Evolutionary conservation across 2,797 vertebrate genomes (phyloP), one percentile per base, ranked within the genome.

Genomic region (Anas bahamensis): DNA sequence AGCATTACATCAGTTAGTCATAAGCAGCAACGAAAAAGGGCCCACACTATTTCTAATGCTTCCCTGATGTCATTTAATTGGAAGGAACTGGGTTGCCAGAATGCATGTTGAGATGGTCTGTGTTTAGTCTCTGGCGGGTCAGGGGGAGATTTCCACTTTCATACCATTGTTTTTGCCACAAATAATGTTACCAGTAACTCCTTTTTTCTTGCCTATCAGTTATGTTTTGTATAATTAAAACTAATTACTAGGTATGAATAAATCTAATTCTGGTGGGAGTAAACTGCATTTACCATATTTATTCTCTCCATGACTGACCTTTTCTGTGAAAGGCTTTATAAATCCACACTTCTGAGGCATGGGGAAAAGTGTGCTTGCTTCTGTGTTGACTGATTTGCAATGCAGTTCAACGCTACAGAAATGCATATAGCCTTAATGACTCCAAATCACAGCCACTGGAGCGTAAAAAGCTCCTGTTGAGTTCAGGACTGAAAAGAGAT

Each of bases 1-100:
- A 86, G 18, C 75, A 74, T 92, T 94, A 82, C 81, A 79, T 83
- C 74, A 75, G 33, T 93, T 95, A 96, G 86, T 96, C 94, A 95
- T 41, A 82, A 82, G 48, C 66, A 89, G 77, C 80, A 85, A 88
- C 59, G 71, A 90, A 91, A 94, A 91, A 86, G 37, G 35, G 35
- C 84, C 56, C 53, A 89, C 84, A 59, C 13, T 60, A n/a, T 91
- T 96, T 95, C 39, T 60, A 93, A 79, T 83, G 74, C 71, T 88
- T 89, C 65, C 69, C 53, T 83, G 73, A 89, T 69, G 74, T 90
- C 72, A 86, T 73, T 94, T 80, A 93, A 77, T 60, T 82, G 59
- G 52, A 93, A 93, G 60, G 87, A 92, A 35, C 8, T 42, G 57
- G 24, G 35, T 28, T 93, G 78, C 70, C 87, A 64, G 79, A 88